These are phyloP conservation scores for Fragum fragum DNA, from an alignment of 2,888 invertebrate genomes.

Conservation along the genomic window DNA sequence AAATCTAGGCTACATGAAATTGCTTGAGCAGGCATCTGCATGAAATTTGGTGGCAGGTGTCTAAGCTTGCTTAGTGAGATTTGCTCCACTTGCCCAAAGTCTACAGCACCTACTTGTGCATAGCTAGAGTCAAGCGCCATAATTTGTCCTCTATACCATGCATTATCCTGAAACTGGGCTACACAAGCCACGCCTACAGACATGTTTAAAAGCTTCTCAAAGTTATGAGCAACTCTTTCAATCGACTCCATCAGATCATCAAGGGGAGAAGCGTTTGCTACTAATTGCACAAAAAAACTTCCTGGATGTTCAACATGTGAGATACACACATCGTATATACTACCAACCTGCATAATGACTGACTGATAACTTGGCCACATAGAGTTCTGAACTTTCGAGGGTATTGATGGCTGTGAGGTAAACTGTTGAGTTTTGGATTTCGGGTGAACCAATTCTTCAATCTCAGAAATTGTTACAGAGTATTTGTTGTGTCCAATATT, in stretches of 20 bases:
- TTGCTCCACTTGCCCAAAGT: slow-evolving; percentile 71
- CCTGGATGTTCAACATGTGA: slow-evolving; percentile 70
- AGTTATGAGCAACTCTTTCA: slow-evolving; percentile 64
- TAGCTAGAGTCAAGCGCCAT: slow-evolving; percentile 41
- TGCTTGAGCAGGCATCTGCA: slow-evolving; percentile 66
- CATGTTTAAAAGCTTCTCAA: slow-evolving; percentile 44
- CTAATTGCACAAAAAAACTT: slow-evolving; percentile 67
- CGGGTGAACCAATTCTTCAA: slow-evolving; percentile 51
- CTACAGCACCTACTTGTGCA: slow-evolving; percentile 64
- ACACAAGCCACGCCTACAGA: slow-evolving; percentile 60
- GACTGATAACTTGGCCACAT: slow-evolving; percentile 57
- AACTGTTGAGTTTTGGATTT: background rate
- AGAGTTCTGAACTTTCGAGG: slow-evolving; percentile 19
- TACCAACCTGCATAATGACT: slow-evolving; percentile 59
- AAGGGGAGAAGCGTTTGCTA: slow-evolving; percentile 67
- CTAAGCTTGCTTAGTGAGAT: slow-evolving; percentile 44
- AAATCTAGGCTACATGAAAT: slow-evolving; percentile 68
- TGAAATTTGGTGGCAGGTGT: slow-evolving; percentile 53
- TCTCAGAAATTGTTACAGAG: slow-evolving; percentile 60
- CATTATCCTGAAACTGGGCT: slow-evolving; percentile 68
- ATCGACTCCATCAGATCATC: slow-evolving; percentile 69
- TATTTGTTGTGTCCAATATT: slow-evolving; percentile 57
- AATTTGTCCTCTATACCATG: slow-evolving; percentile 66
- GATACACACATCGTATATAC: slow-evolving; percentile 70
- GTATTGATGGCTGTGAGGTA: background rate